A percentile compares a stretch with the other conserved stretches of the same genome.
phyloP scores from a whole-genome alignment of 2,113 vertebrate species.

The Microcebus griseorufus region DNA sequence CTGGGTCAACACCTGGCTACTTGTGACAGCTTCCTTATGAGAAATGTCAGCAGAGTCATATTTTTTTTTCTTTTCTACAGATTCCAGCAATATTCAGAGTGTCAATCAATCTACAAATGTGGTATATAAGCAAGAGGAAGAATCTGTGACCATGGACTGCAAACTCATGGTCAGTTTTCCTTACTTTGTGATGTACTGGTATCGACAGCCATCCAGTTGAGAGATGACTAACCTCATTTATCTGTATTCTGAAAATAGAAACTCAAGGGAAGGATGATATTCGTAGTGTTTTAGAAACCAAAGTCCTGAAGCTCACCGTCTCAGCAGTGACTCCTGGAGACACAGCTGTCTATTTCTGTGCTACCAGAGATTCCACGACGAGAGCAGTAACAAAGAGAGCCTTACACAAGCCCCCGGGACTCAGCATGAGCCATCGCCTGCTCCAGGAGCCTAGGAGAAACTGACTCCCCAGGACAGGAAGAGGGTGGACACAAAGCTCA shows the following conservation, averaged over 20 bases:
- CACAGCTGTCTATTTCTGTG: neutral
- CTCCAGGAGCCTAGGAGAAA: neutral
- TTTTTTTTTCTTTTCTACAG: slow-evolving; percentile 8
- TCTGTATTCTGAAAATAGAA: neutral
- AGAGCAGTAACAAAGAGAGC: neutral
- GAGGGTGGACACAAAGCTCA: neutral
- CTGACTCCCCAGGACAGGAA: neutral
- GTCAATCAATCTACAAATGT: neutral
- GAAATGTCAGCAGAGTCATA: neutral
- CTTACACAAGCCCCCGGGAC: slow-evolving; percentile 21
- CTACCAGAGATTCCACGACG: neutral
- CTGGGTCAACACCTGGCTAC: neutral
- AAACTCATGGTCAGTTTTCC: neutral
- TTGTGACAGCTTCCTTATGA: neutral
- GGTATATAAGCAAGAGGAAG: neutral
- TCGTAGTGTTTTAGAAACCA: neutral
- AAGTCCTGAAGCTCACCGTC: neutral
- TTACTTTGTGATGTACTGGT: neutral
- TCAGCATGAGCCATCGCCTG: neutral
- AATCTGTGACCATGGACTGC: slow-evolving; percentile 14
- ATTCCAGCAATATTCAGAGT: neutral
- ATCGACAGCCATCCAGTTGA: neutral
- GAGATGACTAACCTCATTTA: neutral
- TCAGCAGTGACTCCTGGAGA: neutral
- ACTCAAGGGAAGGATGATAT: neutral